Base-by-base conservation (phyloP, 2,113 vertebrate species). In the Platysteira castanea region DNA sequence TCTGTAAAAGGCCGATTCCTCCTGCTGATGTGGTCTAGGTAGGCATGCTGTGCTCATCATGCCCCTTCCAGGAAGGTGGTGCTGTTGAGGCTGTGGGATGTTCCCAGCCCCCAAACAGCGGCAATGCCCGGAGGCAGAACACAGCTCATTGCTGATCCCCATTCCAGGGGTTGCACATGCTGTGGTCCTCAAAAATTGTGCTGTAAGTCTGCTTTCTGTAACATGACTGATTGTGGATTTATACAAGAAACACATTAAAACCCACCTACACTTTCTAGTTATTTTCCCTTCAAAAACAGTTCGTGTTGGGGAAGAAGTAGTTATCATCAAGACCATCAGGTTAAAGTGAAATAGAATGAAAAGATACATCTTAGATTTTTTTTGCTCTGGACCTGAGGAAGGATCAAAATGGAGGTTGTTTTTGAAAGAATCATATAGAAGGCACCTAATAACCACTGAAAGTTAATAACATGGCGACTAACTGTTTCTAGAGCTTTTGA, bases 261-360 rank as follows among this genome's bases (percentile, higher is more conserved):
- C 0, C 1, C 4, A 5, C 2, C 3, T 15, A 35, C 15, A 23
- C 3, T 53, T 46, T 21, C n/a, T 24, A 39, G 13, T 37, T 71
- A 64, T 42, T 77, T 89, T 86, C 23, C 10, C 67, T 63, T 65
- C 42, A 46, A 78, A 89, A 70, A 7, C 46, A 63, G 10, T 70
- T 74, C 63, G 13, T 46, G 7, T 15, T 26, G n/a, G 13, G 21
- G 15, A 65, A 89, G 77, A 64, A 3, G 6, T 53, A 69, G 73
- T 68, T 82, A 54, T 39, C 22, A 30, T 39, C 39, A 56, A 21
- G 64, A 53, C 28, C 11, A 30, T 8, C 27, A 60, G 21, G 37
- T 56, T 52, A 41, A 57, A 87, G 37, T 37, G 26, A 71, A 46
- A 76, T 30, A 59, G 5, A 46, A 33, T 30, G 49, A 74, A 54